Conservation (phyloP, 2,888 invertebrate genomes). For the Dendrolimus pini region DNA sequence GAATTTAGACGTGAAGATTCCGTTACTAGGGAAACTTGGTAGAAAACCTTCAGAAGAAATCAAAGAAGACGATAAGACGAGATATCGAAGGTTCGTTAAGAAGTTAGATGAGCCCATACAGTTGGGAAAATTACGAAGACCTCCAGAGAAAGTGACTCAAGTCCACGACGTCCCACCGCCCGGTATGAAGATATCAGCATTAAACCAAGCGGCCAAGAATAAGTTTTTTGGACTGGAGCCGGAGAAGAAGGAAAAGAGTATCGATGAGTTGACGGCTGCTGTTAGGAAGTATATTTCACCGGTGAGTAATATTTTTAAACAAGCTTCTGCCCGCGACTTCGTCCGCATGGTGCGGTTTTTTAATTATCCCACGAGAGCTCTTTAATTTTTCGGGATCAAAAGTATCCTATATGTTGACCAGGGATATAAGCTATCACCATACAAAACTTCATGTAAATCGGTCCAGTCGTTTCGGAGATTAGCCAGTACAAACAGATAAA, state of each 20-base stretch:
- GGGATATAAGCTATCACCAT: no score
- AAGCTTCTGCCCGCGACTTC: no score
- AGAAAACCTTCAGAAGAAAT: constrained; percentile 49
- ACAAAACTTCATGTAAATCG: neutral
- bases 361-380: no score
- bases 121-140: constrained; percentile 52
- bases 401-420: no score
- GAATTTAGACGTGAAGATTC: constrained; percentile 48
- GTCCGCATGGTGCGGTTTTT: no score
- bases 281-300: constrained; percentile 67
- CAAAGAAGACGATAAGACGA: constrained; percentile 48
- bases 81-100: constrained; percentile 44
- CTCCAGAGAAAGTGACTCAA: constrained; percentile 39
- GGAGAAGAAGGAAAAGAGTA: constrained; percentile 50
- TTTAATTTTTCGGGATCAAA: no score
- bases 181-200: constrained; percentile 49
- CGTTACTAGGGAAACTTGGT: constrained; percentile 53
- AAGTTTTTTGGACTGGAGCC: constrained; percentile 62
- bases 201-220: constrained; percentile 61
- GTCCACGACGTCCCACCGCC: constrained; percentile 40
- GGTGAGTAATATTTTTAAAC: constrained; percentile 33
- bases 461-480: no score
- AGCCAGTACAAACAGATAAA: no score
- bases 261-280: constrained; percentile 60
- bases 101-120: constrained; percentile 59